Evolutionary conservation across 2,113 vertebrate species (phyloP), one percentile per base, ranked within the genome.

Genomic region (Agapornis roseicollis): DNA sequence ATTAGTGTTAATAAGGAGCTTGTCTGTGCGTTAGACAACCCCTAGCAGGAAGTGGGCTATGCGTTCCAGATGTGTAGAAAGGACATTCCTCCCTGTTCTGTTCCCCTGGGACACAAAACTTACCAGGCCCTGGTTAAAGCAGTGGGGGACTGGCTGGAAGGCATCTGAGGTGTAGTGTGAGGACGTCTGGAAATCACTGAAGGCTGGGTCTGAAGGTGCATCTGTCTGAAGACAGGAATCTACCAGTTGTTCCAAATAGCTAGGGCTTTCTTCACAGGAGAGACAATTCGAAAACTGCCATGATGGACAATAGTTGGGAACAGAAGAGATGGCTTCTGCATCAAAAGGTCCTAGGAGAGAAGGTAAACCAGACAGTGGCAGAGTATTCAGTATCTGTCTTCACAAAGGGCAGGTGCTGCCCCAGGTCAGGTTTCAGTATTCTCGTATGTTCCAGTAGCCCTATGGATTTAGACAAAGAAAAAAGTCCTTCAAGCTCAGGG

Each of bases 91-190:
- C 33, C 53, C 29, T 58, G 1, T 7, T 44, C 58, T 77, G 79
- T 78, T 91, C 65, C 96, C 85, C 70, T 5, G 88, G 78, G 33
- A 63, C 20, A 19, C 77, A 50, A 60, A 77, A 69, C 97, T 97
- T 99, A 99, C 99, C 99, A 98, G 96, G 87, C 90, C 98, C 61
- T 98, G 98, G 80, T 94, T 98, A 80, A 98, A 98, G 95, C 97
- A 98, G 88, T 98, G 98, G 11, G 98, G 95, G 39, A 98, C 95
- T 2, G 98, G 96, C 88, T 98, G 98, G 88, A 98, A 97, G 90
- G 94, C 39, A 11, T 97, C 98, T 3, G 98, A 96, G 61, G 72
- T 85, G 97, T 96, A 98, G 35, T 96, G 92, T 19, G 97, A 95
- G 46, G 96, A 28, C 0, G 93, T 93, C 68, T 98, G 96, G 7